Conservation (phyloP, 64 coral and sea anemone species). For the Porites australiensis region DNA sequence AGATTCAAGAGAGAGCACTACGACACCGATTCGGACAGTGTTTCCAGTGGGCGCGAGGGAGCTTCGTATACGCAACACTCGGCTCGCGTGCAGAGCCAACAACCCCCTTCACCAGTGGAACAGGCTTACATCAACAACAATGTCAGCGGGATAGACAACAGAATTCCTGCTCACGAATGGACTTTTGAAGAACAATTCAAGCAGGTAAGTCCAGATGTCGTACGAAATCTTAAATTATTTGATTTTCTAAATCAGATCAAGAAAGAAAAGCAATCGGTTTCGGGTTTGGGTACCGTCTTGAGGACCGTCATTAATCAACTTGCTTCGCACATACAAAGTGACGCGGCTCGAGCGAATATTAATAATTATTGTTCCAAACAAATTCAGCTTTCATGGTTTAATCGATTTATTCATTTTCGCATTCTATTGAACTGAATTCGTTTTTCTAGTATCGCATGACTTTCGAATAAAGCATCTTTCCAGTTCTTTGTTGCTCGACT, state of each 20-base stretch:
- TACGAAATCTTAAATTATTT: constrained; percentile 15
- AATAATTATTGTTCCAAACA: constrained; percentile 56
- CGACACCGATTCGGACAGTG: constrained; percentile 80
- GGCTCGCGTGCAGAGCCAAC: constrained; percentile 68
- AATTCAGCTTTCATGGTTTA: constrained; percentile 24
- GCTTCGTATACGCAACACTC: constrained; percentile 52
- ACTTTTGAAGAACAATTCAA: constrained; percentile 97
- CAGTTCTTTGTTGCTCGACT: constrained; percentile 18
- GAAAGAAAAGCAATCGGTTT: constrained; percentile 8
- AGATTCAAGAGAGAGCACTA: constrained; percentile 78
- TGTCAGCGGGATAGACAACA: constrained; percentile 75
- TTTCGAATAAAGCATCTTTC: neutral
- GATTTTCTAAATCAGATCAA: constrained; percentile 41
- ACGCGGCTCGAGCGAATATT: constrained; percentile 55
- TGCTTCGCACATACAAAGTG: constrained; percentile 28
- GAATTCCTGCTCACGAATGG: constrained; percentile 90
- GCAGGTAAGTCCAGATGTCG: constrained; percentile 70
- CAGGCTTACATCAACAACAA: constrained; percentile 51
- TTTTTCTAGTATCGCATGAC: neutral
- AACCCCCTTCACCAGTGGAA: constrained; percentile 62
- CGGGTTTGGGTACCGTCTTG: constrained; percentile 21
- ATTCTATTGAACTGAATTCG: constrained; percentile 28
- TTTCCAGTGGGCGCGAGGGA: constrained; percentile 59
- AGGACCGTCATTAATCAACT: constrained; percentile 62
- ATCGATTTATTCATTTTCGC: constrained; percentile 24